These are phyloP conservation scores for Oncorhynchus kisutch DNA, from an alignment of 2,113 vertebrate genomes.

Conservation along the genomic window DNA sequence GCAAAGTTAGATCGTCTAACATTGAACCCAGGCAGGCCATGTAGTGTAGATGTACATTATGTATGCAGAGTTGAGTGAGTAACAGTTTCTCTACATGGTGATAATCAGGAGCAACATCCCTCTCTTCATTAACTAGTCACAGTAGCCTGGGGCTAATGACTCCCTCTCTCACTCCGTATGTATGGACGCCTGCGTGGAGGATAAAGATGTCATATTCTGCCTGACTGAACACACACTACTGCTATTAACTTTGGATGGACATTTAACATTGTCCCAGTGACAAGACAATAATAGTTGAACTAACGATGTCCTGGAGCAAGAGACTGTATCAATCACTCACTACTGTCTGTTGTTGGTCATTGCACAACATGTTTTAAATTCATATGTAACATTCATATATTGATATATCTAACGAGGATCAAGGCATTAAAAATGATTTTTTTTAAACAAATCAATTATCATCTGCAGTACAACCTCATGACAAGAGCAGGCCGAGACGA, in stretches of 20 bases:
- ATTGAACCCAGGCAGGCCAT: background rate
- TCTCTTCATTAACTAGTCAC: conserved; percentile 69
- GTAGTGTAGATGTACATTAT: background rate
- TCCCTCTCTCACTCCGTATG: conserved; percentile 16
- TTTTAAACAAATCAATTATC: too few species aligned
- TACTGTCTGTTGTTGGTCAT: background rate
- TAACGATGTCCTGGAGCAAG: conserved; percentile 53
- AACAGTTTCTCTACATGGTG: conserved; percentile 35
- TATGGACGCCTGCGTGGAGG: conserved; percentile 54
- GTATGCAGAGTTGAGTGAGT: background rate
- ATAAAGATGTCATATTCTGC: conserved; percentile 74
- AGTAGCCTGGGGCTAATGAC: conserved; percentile 63
- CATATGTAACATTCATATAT: background rate
- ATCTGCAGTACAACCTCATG: too few species aligned
- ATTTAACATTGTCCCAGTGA: conserved; percentile 51
- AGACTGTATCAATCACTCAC: background rate
- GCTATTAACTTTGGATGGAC: conserved; percentile 66
- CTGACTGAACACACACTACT: conserved; percentile 65
- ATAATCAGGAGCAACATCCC: conserved; percentile 65
- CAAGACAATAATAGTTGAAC: conserved; percentile 48
- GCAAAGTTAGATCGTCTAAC: too few species aligned
- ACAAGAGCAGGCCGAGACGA: too few species aligned
- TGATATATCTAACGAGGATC: too few species aligned
- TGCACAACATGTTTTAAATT: background rate
- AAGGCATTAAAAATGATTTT: too few species aligned